Conservation (phyloP, 53 echinoderm and acorn worm species). For the Patiria pectinifera region DNA sequence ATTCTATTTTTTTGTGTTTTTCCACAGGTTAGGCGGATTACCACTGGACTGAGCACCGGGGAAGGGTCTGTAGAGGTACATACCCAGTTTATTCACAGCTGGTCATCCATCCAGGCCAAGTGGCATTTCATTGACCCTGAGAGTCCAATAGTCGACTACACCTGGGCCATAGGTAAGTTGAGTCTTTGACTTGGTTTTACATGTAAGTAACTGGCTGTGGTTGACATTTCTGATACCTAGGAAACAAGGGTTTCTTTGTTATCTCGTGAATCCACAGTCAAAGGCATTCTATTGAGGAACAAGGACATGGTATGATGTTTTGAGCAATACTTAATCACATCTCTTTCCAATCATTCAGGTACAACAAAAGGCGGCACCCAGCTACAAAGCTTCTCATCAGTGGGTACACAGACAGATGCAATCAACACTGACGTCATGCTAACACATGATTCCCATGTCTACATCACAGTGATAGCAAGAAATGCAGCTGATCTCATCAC, state of each 20-base stretch:
- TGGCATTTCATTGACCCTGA: conserved; percentile 69
- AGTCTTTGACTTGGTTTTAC: not conserved
- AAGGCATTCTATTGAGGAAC: too few relatives aligned
- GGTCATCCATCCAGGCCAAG: conserved; percentile 70
- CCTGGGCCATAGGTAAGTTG: conserved; percentile 45
- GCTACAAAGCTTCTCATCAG: conserved; percentile 57
- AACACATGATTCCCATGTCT: conserved; percentile 38
- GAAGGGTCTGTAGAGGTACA: conserved; percentile 47
- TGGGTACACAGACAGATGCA: conserved; percentile 43
- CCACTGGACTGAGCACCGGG: conserved; percentile 17
- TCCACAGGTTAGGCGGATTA: conserved; percentile 5
- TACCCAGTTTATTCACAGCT: conserved; percentile 63
- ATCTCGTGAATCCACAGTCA: too few relatives aligned
- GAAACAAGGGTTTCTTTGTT: too few relatives aligned
- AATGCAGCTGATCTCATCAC: too few relatives aligned
- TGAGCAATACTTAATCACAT: too few relatives aligned
- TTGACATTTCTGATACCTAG: too few relatives aligned
- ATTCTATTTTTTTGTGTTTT: not conserved
- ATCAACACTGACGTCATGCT: conserved; percentile 42
- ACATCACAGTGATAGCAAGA: conserved; percentile 65
- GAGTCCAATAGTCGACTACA: conserved; percentile 72
- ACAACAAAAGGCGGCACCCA: conserved; percentile 64
- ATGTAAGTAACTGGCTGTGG: too few relatives aligned
- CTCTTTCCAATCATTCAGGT: not conserved
- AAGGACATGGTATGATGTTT: too few relatives aligned